Evolutionary conservation across 92 coral and sea anemone species (phyloP), one percentile per base, ranked within the genome.

Genomic region (Zoanthus sansibaricus): DNA sequence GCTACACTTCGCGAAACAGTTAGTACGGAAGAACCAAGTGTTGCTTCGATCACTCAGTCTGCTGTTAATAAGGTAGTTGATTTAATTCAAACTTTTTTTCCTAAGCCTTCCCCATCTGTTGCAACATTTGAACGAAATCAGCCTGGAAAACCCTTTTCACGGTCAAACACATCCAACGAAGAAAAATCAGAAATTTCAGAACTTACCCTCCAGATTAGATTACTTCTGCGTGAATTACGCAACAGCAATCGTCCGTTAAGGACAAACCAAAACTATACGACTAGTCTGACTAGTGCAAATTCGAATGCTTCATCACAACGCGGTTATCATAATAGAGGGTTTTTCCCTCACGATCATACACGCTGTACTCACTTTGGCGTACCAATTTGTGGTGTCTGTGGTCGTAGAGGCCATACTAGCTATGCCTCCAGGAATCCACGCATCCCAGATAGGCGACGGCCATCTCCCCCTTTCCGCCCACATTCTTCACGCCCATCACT

Each of bases 1-100:
- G 89, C 91, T 0, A 91, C 79, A 61, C 30, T 87, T 10, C 86
- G 86, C 71, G 91, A 91, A 18, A 51, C 78, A 2, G 71, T 90
- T 72, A 13, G 76, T 32, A 32, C 76, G 12, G 76, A 31, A 32
- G 76, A 72, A 37, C 76, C 76, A 37, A 72, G 76, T 18, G 76
- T 72, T 37, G 76, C 76, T 1, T 45, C 76, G 11, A 72, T 72
- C 49, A 72, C 76, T 7, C 25, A 72, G 49, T 30, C 76, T 7
- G 76, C 76, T 17, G 46, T 72, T 9, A 72, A 72, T 46, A 72
- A 72, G 42, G 76, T 72, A 37, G 76, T 72, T 13, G 76, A 72
- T 18, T 42, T 72, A 46, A 72, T 72, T 37, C 76, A 72, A 72
- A 72, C 76, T 16, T 72, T 54, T 32, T 20, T 72, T 18, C 76